phyloP scores from a whole-genome alignment of 2,797 vertebrate genomes.

The Danionella dracula region DNA sequence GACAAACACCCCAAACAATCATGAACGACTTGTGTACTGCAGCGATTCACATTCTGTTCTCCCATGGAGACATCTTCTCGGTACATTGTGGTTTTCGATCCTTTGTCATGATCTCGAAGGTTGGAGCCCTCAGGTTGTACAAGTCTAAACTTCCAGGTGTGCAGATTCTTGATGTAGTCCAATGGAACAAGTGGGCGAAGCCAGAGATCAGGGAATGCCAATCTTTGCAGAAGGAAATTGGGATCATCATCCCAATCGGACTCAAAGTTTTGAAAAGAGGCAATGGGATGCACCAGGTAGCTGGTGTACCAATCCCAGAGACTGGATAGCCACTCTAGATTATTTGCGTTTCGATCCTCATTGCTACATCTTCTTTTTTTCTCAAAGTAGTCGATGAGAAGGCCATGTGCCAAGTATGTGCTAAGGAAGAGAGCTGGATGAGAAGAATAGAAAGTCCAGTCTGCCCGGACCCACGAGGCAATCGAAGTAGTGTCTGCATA shows the following conservation, averaged over 20 bases:
- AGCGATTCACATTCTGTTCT: constrained; percentile 9
- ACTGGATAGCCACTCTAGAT: constrained; percentile 93
- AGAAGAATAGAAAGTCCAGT: constrained; percentile 98
- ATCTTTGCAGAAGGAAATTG: constrained; percentile 80
- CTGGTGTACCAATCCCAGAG: constrained; percentile 98
- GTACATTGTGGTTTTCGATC: not conserved
- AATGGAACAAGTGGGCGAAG: constrained; percentile 87
- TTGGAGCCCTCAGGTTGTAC: not conserved
- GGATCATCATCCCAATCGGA: constrained; percentile 96
- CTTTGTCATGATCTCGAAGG: constrained; percentile 27
- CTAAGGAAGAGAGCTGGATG: constrained; percentile 94
- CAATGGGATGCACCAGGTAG: constrained; percentile 89
- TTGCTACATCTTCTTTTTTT: constrained; percentile 82
- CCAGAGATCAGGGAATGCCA: constrained; percentile 96
- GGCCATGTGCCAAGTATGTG: constrained; percentile 89
- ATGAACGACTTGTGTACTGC: constrained; percentile 1
- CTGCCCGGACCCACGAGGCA: constrained; percentile 88
- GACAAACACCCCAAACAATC: not conserved
- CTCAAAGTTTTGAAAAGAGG: constrained; percentile 84
- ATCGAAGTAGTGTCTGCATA: constrained; percentile 91
- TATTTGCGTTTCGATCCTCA: constrained; percentile 85
- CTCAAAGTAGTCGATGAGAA: constrained; percentile 95
- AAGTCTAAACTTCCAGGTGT: constrained; percentile 82
- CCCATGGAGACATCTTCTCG: not conserved
- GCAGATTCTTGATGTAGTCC: constrained; percentile 90